phyloP scores from a whole-genome alignment of 2,888 invertebrate species.

The Bellardia bayeri region DNA sequence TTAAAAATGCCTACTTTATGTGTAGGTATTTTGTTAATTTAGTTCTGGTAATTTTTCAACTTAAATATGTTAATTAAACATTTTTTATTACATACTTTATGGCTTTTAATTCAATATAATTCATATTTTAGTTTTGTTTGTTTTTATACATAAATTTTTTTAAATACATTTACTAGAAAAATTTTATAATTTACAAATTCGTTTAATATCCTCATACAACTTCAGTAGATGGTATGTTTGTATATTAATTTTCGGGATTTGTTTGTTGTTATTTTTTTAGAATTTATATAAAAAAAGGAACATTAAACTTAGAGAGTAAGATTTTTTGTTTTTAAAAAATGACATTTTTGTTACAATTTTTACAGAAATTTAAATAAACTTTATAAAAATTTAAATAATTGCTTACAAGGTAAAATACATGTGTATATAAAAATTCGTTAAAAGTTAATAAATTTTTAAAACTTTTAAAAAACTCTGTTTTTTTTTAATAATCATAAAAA shows the following conservation, averaged over 20 bases:
- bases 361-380: background rate
- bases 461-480: background rate
- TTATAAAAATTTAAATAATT: background rate
- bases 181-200: background rate
- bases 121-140: background rate
- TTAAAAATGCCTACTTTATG: no score
- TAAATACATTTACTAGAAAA: background rate
- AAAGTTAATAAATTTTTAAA: background rate
- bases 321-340: background rate
- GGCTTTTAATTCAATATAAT: conserved; percentile 32
- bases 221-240: no score
- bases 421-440: no score
- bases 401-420: no score
- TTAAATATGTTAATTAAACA: background rate
- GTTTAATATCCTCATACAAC: no score
- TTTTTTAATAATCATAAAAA: background rate
- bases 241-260: background rate
- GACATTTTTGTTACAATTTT: conserved; percentile 11
- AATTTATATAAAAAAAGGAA: conserved; percentile 11
- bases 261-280: background rate
- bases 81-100: conserved; percentile 57
- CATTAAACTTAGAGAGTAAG: conserved; percentile 45
- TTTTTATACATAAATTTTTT: background rate
- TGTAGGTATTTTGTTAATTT: no score
- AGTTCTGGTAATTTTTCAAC: no score